A percentile compares a stretch with the other conserved stretches of the same genome.
Evolutionary conservation across 2,888 invertebrate species (phyloP).

Genomic region (Plebejus argus): DNA sequence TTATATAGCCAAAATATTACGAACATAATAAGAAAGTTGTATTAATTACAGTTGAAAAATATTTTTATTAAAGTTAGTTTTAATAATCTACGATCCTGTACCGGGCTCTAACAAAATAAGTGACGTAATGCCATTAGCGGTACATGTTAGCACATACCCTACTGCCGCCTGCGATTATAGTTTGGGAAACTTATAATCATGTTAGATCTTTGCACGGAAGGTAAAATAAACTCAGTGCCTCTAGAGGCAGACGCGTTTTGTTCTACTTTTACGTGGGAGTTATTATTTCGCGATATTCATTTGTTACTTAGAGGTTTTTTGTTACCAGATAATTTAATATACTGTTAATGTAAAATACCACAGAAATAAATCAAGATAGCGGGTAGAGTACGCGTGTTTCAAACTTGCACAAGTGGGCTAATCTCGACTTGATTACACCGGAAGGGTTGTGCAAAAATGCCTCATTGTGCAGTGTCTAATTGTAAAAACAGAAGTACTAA

Average conservation of each 20-base stretch:
- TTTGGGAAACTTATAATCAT: conserved; percentile 6
- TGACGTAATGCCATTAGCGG: background rate
- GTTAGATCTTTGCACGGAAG: conserved; percentile 1
- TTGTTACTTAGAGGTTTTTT: background rate
- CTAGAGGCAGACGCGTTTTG: background rate
- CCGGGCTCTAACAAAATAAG: background rate
- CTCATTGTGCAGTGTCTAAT: too few species aligned
- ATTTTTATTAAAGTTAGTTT: too few species aligned
- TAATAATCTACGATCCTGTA: background rate
- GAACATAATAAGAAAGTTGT: too few species aligned
- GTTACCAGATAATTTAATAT: background rate
- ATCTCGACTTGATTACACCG: too few species aligned
- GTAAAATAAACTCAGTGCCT: background rate
- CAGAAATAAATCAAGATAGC: too few species aligned
- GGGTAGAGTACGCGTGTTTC: too few species aligned
- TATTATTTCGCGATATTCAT: background rate
- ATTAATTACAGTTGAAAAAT: too few species aligned
- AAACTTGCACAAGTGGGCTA: too few species aligned
- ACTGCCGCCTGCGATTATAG: background rate
- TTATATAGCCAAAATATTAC: too few species aligned
- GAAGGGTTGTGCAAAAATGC: too few species aligned
- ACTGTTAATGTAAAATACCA: too few species aligned
- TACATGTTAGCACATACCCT: background rate
- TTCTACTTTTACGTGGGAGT: background rate
- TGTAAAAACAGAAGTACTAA: too few species aligned